Conservation (phyloP, 2,888 invertebrate species). For the Lithophane semibrunnea region DNA sequence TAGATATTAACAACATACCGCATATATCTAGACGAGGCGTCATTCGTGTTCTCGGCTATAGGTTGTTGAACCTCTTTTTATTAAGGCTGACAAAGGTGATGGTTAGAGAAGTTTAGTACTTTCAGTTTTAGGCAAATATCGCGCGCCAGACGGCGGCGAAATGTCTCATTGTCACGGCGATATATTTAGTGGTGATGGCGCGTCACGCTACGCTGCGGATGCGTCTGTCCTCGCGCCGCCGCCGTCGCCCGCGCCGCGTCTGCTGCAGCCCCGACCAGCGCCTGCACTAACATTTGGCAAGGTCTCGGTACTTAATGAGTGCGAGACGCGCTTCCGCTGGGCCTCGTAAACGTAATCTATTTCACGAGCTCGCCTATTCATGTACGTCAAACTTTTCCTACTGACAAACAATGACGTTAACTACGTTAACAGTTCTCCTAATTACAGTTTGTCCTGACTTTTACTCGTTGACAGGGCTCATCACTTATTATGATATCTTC, state of each 20-base stretch:
- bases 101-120: constrained; percentile 71
- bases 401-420: constrained; percentile 30
- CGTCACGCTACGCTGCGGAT: constrained; percentile 79
- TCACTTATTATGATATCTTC: constrained; percentile 23
- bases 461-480: constrained; percentile 13
- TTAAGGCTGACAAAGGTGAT: constrained; percentile 77
- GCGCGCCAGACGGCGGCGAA: constrained; percentile 75
- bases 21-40: constrained; percentile 87
- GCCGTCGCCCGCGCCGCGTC: constrained; percentile 54
- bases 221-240: constrained; percentile 78
- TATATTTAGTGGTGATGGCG: constrained; percentile 83
- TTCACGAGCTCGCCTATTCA: constrained; percentile 52
- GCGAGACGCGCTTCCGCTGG: constrained; percentile 70
- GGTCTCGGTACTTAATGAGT: constrained; percentile 64
- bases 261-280: constrained; percentile 59
- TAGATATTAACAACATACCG: constrained; percentile 89
- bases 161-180: constrained; percentile 80
- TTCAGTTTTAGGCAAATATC: constrained; percentile 77
- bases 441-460: constrained; percentile 32
- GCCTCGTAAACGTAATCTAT: constrained; percentile 61
- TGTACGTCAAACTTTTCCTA: constrained; percentile 51
- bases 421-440: constrained; percentile 28
- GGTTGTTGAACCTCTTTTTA: constrained; percentile 88
- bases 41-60: constrained; percentile 77
- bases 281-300: constrained; percentile 69